phyloP scores from a whole-genome alignment of 2,797 vertebrate species.

The Rhincodon typus region DNA sequence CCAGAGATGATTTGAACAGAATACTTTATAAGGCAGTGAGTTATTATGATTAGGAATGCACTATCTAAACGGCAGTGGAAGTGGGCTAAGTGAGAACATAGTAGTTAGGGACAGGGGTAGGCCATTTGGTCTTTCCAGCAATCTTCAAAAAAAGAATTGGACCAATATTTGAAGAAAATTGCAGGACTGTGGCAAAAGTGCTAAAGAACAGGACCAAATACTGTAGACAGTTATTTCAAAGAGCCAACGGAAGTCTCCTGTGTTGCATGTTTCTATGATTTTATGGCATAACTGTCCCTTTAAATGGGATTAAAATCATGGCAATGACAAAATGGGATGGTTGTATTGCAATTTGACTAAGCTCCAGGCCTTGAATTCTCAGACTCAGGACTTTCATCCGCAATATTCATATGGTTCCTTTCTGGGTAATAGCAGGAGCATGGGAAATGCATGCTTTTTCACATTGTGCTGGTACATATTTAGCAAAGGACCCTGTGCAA shows the following conservation, averaged over 20 bases:
- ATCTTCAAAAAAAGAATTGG: not conserved
- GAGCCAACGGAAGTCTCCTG: not conserved
- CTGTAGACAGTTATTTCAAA: not conserved
- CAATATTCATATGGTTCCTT: not conserved
- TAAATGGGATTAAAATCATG: not conserved
- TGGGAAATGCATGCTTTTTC: not conserved
- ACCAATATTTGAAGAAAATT: not conserved
- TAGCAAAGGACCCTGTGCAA: not conserved
- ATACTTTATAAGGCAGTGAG: not conserved
- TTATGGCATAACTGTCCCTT: not conserved
- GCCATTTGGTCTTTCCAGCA: not conserved
- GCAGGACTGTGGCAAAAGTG: not conserved
- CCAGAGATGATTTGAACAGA: not conserved
- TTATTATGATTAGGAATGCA: not conserved
- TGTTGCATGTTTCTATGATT: not conserved
- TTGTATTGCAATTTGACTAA: not conserved
- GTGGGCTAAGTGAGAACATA: too few relatives aligned
- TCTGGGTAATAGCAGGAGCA: conserved; percentile 10
- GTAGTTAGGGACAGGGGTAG: too few relatives aligned
- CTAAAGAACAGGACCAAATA: not conserved
- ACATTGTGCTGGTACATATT: not conserved
- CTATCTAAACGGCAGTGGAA: not conserved
- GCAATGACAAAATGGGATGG: not conserved
- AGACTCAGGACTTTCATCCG: not conserved
- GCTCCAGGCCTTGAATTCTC: not conserved